Evolutionary conservation across 1,140 invertebrate genomes (phyloP).

Genomic region (Saxidomus purpurata): DNA sequence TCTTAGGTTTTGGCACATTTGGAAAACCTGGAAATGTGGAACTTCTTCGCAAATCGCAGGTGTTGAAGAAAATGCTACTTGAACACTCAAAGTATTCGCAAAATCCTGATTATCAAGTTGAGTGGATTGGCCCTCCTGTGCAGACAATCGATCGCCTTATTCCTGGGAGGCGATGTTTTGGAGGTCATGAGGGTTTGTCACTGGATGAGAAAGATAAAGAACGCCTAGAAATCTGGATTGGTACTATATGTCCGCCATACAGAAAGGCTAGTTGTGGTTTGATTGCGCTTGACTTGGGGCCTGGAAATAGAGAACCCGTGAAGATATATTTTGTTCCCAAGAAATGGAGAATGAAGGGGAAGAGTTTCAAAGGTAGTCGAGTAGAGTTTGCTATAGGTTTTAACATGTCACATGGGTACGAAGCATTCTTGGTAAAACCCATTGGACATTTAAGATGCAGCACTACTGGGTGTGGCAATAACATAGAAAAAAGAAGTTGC

Average conservation of each 20-base stretch:
- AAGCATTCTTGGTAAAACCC: slow-evolving; percentile 70
- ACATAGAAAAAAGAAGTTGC: slow-evolving; percentile 4
- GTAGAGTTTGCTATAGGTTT: slow-evolving; percentile 72
- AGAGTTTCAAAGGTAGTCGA: slow-evolving; percentile 34
- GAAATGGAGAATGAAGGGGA: slow-evolving; percentile 42
- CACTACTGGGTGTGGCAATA: not conserved
- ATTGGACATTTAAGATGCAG: not conserved
- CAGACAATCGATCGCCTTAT: slow-evolving; percentile 49
- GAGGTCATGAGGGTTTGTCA: slow-evolving; percentile 13
- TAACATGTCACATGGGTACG: slow-evolving; percentile 70
- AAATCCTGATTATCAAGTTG: slow-evolving; percentile 66
- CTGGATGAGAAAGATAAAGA: too few relatives aligned
- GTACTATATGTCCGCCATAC: slow-evolving; percentile 68
- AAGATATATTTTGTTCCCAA: slow-evolving; percentile 70
- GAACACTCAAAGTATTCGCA: slow-evolving; percentile 41
- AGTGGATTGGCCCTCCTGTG: slow-evolving; percentile 60
- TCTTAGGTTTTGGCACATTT: slow-evolving; percentile 59
- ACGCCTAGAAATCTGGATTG: slow-evolving; percentile 52
- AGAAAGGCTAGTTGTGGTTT: slow-evolving; percentile 59
- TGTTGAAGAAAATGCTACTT: slow-evolving; percentile 53
- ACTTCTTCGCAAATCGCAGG: slow-evolving; percentile 53
- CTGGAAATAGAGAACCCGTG: slow-evolving; percentile 58
- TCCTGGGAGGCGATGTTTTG: slow-evolving; percentile 30
- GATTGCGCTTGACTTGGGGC: slow-evolving; percentile 69
- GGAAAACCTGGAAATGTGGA: slow-evolving; percentile 36